These are phyloP conservation scores for Diloba caeruleocephala DNA, from an alignment of 2,888 invertebrate species.

Conservation along the genomic window DNA sequence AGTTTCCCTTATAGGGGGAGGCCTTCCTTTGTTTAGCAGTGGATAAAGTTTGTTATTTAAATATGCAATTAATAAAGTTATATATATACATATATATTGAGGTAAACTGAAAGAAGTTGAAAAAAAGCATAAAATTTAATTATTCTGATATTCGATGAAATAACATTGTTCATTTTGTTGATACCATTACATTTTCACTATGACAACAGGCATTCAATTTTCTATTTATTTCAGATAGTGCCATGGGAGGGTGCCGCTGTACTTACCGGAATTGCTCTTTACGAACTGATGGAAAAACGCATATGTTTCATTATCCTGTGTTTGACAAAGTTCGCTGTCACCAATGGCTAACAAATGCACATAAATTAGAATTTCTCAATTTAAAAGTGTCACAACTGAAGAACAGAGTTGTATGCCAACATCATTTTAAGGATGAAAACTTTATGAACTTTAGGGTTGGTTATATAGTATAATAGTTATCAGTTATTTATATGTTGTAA, in stretches of 20 bases:
- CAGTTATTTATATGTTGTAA: not conserved
- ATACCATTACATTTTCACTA: too few relatives aligned
- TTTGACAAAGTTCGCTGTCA: constrained; percentile 89
- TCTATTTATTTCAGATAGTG: constrained; percentile 36
- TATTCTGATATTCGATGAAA: too few relatives aligned
- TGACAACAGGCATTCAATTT: too few relatives aligned
- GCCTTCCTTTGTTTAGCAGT: too few relatives aligned
- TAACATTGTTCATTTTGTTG: too few relatives aligned
- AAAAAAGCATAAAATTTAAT: too few relatives aligned
- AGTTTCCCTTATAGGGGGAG: too few relatives aligned
- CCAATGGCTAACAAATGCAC: constrained; percentile 89
- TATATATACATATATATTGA: too few relatives aligned
- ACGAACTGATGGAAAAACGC: constrained; percentile 85
- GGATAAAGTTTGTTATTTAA: too few relatives aligned
- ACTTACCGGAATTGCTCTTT: constrained; percentile 87
- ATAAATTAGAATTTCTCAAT: constrained; percentile 84
- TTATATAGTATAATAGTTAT: constrained; percentile 1
- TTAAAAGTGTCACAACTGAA: constrained; percentile 89
- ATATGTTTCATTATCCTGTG: constrained; percentile 90
- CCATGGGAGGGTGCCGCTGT: constrained; percentile 90
- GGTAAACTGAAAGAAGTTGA: too few relatives aligned
- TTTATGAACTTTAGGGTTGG: constrained; percentile 88
- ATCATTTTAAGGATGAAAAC: constrained; percentile 87
- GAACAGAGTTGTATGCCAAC: constrained; percentile 90
- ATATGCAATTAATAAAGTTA: too few relatives aligned